These are phyloP conservation scores for Semnornis frantzii DNA, from an alignment of 2,113 vertebrate species.

Conservation along the genomic window DNA sequence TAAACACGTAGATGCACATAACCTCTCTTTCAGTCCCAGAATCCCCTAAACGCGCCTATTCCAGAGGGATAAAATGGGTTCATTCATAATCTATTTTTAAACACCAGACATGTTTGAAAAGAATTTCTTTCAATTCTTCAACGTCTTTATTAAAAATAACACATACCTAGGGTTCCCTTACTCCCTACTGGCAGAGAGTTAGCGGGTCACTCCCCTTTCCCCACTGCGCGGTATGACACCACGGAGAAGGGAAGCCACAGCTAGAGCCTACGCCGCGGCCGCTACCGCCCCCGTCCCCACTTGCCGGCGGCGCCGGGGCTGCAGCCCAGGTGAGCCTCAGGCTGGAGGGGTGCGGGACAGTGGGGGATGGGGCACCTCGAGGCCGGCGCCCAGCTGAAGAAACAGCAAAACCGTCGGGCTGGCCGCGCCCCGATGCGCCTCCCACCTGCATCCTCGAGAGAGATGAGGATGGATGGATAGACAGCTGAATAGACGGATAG, in stretches of 20 bases:
- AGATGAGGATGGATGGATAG: neutral
- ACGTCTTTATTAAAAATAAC: constrained; percentile 28
- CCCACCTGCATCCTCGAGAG: constrained; percentile 15
- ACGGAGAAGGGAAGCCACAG: neutral
- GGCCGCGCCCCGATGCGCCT: neutral
- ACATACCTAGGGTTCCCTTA: neutral
- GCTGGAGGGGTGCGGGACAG: neutral
- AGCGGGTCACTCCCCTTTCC: neutral
- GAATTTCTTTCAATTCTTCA: constrained; percentile 53
- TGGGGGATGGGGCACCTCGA: neutral
- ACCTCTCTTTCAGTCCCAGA: constrained; percentile 43
- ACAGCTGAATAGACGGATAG: too few species aligned
- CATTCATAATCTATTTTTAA: constrained; percentile 63
- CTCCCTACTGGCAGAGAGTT: neutral
- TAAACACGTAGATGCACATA: constrained; percentile 32
- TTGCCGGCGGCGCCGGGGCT: neutral
- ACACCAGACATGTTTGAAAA: constrained; percentile 6
- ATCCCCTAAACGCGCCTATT: constrained; percentile 22
- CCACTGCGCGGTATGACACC: neutral
- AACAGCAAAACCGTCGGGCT: neutral
- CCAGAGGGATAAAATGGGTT: constrained; percentile 46
- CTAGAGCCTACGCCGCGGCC: neutral
- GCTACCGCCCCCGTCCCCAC: neutral
- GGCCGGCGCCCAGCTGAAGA: neutral
- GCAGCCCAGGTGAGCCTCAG: neutral